These are phyloP conservation scores for Stegastes partitus DNA, from an alignment of 2,113 vertebrate species.

Conservation along the genomic window DNA sequence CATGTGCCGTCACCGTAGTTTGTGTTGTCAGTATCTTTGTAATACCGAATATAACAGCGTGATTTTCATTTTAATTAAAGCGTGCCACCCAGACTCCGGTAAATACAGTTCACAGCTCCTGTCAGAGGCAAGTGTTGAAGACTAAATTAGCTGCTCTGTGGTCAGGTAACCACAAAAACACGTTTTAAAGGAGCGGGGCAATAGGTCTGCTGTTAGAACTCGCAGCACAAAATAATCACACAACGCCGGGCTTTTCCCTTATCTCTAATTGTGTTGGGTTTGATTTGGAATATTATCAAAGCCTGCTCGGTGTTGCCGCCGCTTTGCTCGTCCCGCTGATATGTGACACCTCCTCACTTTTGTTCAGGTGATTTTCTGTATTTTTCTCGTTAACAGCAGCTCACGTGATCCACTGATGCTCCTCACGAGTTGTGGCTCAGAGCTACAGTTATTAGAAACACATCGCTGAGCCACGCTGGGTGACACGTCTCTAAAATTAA, in stretches of 20 bases:
- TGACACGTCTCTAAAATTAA: no score
- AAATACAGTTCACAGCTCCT: slow-evolving; percentile 14
- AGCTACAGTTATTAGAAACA: neutral
- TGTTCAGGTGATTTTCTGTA: neutral
- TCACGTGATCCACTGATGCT: no score
- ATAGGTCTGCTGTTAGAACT: neutral
- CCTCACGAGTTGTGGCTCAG: no score
- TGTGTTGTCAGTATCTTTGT: slow-evolving; percentile 15
- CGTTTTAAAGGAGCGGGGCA: neutral
- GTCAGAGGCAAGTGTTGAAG: slow-evolving; percentile 1
- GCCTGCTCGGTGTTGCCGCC: neutral
- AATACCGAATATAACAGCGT: slow-evolving; percentile 26
- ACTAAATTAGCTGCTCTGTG: slow-evolving; percentile 15
- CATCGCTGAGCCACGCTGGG: neutral
- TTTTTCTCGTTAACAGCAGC: neutral
- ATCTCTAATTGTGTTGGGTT: neutral
- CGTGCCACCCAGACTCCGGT: slow-evolving; percentile 5
- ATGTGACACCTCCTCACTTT: neutral
- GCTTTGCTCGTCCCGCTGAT: neutral
- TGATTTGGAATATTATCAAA: neutral
- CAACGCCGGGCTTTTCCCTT: no score
- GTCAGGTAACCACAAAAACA: neutral
- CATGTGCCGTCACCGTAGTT: slow-evolving; percentile 19
- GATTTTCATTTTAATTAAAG: slow-evolving; percentile 47
- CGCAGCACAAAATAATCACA: neutral